These are phyloP conservation scores for Lasiurus borealis DNA, from an alignment of 2,113 vertebrate species.

Conservation along the genomic window DNA sequence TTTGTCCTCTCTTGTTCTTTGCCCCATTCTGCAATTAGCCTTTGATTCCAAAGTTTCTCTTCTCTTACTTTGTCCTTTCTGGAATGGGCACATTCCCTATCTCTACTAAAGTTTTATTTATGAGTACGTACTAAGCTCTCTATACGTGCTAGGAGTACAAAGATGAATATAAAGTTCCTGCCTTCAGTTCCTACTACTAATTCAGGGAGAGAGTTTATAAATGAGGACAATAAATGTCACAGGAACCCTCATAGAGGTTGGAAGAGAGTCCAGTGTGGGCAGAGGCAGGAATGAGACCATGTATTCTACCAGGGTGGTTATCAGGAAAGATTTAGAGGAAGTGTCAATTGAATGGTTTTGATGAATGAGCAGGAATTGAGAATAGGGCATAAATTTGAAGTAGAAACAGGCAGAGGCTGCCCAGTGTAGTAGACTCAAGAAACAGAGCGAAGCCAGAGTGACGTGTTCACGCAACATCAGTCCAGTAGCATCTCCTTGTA, in stretches of 20 bases:
- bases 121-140: background rate
- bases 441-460: background rate
- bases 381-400: background rate
- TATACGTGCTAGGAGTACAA: background rate
- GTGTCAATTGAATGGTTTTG: background rate
- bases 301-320: background rate
- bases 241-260: background rate
- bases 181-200: background rate
- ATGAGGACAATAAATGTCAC: background rate
- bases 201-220: background rate
- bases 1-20: background rate
- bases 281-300: background rate
- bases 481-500: background rate
- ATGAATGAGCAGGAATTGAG: background rate
- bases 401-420: background rate
- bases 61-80: background rate
- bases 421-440: too few species aligned
- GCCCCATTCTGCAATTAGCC: background rate
- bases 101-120: background rate
- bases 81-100: background rate
- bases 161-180: background rate
- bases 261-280: background rate
- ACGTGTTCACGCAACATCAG: background rate
- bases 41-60: background rate
- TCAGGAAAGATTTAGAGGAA: background rate